These are phyloP conservation scores for Enteromius fasciolatus DNA, from an alignment of 2,797 vertebrate species.

Conservation along the genomic window DNA sequence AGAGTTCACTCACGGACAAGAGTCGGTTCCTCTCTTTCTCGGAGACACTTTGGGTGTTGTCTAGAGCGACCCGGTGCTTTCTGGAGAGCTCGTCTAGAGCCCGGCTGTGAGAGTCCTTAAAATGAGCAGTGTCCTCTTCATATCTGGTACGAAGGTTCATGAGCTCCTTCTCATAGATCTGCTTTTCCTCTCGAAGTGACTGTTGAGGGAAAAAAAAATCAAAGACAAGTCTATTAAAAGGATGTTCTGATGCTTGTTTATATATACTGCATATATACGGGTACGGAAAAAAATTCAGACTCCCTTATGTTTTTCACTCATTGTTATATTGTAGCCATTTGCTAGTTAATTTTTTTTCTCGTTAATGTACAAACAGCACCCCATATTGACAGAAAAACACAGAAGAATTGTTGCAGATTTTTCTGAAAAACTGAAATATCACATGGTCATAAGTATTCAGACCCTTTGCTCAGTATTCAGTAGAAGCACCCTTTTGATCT, in stretches of 20 bases:
- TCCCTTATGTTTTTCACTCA: too few relatives aligned
- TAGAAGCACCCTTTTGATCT: too few relatives aligned
- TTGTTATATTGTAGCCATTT: too few relatives aligned
- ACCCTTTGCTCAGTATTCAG: too few relatives aligned
- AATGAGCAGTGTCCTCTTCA: constrained; percentile 87
- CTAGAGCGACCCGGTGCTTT: constrained; percentile 89
- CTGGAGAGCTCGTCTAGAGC: constrained; percentile 89
- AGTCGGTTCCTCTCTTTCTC: constrained; percentile 91
- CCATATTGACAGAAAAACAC: too few relatives aligned
- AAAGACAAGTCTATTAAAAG: constrained; percentile 1
- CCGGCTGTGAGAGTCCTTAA: constrained; percentile 89
- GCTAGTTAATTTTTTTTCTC: too few relatives aligned
- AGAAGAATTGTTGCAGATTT: too few relatives aligned
- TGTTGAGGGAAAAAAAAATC: constrained; percentile 59
- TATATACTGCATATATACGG: too few relatives aligned
- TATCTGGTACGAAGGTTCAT: constrained; percentile 80
- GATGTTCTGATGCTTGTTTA: not conserved
- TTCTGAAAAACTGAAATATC: too few relatives aligned
- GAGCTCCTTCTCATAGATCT: constrained; percentile 90
- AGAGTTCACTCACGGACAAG: constrained; percentile 80
- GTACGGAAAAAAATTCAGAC: too few relatives aligned
- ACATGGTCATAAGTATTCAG: too few relatives aligned
- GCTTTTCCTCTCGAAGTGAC: constrained; percentile 91
- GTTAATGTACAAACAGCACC: too few relatives aligned
- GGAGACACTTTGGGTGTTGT: constrained; percentile 82